Percentiles rank a stretch among this genome's conserved stretches.
Conservation (phyloP, 2,797 vertebrate genomes). For the Mormyrops attenuatus region DNA sequence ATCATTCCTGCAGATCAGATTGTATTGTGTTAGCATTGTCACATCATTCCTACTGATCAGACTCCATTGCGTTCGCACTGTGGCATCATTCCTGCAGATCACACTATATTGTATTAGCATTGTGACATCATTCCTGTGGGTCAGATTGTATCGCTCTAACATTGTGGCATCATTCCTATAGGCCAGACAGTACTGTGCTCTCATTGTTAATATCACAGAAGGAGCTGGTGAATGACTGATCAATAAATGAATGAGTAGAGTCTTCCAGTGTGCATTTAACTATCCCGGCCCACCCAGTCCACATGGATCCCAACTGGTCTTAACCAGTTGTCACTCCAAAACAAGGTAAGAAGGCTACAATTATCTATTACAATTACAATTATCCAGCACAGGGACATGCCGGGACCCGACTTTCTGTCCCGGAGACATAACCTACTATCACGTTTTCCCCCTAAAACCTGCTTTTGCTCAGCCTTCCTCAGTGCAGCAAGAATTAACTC, state of each 20-base stretch:
- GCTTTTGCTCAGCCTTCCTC: neutral
- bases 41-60: neutral
- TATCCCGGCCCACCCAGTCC: neutral
- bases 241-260: neutral
- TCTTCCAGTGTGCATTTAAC: neutral
- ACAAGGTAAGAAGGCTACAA: neutral
- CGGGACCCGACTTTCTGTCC: neutral
- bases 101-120: neutral
- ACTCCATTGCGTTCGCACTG: neutral
- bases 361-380: neutral
- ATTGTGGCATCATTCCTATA: neutral
- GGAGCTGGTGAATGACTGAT: neutral
- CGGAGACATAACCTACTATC: neutral
- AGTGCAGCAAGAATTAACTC: neutral
- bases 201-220: neutral
- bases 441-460: neutral
- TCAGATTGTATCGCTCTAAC: no score
- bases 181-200: neutral
- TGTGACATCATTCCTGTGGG: neutral
- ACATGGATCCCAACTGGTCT: neutral
- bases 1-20: neutral
- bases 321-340: neutral
- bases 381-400: neutral
- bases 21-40: neutral
- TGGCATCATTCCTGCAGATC: neutral